phyloP scores from a whole-genome alignment of 2,888 invertebrate genomes.

The Carcina quercana region DNA sequence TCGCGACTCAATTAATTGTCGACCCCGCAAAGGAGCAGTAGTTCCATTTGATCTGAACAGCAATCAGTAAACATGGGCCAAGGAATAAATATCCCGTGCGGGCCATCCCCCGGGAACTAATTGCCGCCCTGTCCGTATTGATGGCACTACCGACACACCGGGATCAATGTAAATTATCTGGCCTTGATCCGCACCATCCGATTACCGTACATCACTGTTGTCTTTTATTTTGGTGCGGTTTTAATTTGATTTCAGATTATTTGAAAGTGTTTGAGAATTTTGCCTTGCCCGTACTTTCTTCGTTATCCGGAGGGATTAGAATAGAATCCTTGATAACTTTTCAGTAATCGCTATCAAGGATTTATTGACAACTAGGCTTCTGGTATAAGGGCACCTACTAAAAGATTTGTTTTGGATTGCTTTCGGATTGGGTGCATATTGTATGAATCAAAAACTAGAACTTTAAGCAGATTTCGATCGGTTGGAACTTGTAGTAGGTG shows the following conservation, averaged over 20 bases:
- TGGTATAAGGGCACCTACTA: background rate
- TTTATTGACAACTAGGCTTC: background rate
- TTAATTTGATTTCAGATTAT: background rate
- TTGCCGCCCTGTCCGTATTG: constrained; percentile 65
- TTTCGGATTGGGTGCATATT: too few species aligned
- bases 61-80: constrained; percentile 50
- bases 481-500: too few species aligned
- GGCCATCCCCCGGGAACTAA: constrained; percentile 53
- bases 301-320: too few species aligned
- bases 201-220: constrained; percentile 46
- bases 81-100: constrained; percentile 57
- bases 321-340: too few species aligned
- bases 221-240: constrained; percentile 21
- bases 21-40: constrained; percentile 26
- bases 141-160: constrained; percentile 50
- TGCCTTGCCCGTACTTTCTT: too few species aligned
- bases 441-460: too few species aligned
- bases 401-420: too few species aligned
- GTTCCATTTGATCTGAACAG: constrained; percentile 38
- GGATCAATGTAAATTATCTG: constrained; percentile 65
- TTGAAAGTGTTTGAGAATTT: too few species aligned
- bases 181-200: constrained; percentile 42
- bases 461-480: too few species aligned
- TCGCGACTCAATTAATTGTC: constrained; percentile 5
- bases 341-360: background rate